phyloP scores from a whole-genome alignment of 2,797 vertebrate genomes.

The Acipenser transmontanus region DNA sequence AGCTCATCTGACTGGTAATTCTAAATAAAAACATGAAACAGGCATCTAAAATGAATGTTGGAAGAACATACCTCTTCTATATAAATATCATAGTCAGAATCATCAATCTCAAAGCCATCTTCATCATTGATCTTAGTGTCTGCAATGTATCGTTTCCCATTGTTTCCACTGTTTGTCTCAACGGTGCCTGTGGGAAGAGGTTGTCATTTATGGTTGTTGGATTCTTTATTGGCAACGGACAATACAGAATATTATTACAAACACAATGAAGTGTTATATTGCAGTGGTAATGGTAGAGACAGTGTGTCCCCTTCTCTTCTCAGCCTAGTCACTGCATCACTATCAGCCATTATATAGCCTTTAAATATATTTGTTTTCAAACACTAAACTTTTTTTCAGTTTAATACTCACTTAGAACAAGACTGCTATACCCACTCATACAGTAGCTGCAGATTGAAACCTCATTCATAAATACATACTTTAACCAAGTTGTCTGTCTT shows the following conservation, averaged over 20 bases:
- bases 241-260: neutral
- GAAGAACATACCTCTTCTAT: constrained; percentile 76
- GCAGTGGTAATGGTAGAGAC: neutral
- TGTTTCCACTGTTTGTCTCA: constrained; percentile 72
- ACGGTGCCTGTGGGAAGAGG: constrained; percentile 53
- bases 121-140: constrained; percentile 59
- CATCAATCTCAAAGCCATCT: constrained; percentile 69
- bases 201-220: constrained; percentile 10
- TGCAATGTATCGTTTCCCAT: constrained; percentile 60
- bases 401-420: no score
- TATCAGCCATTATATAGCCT: no score
- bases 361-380: no score
- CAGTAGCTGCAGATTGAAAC: no score
- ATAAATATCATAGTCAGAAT: constrained; percentile 82
- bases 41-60: constrained; percentile 27
- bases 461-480: no score
- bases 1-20: no score
- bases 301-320: neutral
- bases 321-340: neutral
- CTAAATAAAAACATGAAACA: no score
- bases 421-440: no score
- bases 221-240: neutral
- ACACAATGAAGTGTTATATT: neutral
- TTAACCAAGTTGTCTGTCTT: no score
- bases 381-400: no score